These are phyloP conservation scores for Mormoops blainvillei DNA, from an alignment of 2,113 vertebrate genomes.

Conservation along the genomic window DNA sequence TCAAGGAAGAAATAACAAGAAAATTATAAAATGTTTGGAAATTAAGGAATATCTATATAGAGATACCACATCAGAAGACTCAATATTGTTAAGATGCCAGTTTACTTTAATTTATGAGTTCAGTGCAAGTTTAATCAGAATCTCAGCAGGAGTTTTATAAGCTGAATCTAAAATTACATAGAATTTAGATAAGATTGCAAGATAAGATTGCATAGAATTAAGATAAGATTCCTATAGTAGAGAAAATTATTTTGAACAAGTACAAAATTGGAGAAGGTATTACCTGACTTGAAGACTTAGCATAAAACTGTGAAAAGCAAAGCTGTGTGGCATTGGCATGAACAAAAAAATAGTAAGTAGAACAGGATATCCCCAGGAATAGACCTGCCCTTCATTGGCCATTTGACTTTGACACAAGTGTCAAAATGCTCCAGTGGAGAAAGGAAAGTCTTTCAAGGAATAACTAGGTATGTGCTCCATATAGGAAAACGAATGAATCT, in stretches of 20 bases:
- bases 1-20: background rate
- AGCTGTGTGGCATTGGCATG: background rate
- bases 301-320: background rate
- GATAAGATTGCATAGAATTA: background rate
- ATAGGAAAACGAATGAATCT: background rate
- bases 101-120: background rate
- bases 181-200: background rate
- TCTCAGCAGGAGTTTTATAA: background rate
- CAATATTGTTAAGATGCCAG: background rate
- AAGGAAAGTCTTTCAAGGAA: background rate
- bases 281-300: background rate
- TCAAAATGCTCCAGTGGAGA: background rate
- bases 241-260: conserved; percentile 4
- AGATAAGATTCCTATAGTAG: background rate
- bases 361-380: background rate
- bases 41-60: background rate
- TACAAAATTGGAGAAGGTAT: background rate
- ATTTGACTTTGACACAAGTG: background rate
- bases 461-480: background rate
- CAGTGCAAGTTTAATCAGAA: background rate
- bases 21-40: background rate
- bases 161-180: background rate
- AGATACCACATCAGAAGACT: background rate
- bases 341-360: background rate
- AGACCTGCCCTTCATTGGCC: background rate